A percentile compares a stretch with the other conserved stretches of the same genome.
These are phyloP conservation scores for Physella acuta DNA, from an alignment of 1,140 invertebrate genomes.

Conservation along the genomic window DNA sequence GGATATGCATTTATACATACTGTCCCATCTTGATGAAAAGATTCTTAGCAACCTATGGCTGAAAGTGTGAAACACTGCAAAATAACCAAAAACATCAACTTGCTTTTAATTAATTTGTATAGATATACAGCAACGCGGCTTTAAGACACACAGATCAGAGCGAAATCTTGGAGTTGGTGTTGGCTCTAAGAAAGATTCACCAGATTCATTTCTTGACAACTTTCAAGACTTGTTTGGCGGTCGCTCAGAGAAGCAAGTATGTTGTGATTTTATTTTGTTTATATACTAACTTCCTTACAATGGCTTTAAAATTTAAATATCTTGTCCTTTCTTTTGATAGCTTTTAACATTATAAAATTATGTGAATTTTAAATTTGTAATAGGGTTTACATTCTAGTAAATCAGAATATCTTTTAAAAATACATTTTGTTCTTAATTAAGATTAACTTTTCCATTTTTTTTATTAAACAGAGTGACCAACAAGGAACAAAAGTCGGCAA, in stretches of 20 bases:
- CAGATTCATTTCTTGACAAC: slow-evolving; percentile 27
- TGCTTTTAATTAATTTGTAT: not conserved
- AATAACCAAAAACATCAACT: too few species aligned
- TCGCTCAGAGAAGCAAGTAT: slow-evolving; percentile 7
- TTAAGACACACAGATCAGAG: slow-evolving; percentile 34
- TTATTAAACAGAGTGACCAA: not conserved
- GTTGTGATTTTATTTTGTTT: not conserved
- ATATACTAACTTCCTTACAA: not conserved
- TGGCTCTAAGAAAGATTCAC: slow-evolving; percentile 15
- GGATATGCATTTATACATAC: not conserved
- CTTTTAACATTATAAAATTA: not conserved
- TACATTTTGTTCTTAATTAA: too few species aligned
- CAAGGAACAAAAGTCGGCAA: too few species aligned
- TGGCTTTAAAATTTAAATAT: not conserved
- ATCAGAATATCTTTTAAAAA: too few species aligned
- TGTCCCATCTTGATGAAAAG: not conserved
- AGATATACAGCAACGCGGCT: slow-evolving; percentile 22
- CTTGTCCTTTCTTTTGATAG: not conserved
- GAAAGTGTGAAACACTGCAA: too few species aligned
- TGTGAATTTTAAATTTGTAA: not conserved
- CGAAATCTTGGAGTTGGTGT: slow-evolving; percentile 23
- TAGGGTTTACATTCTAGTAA: too few species aligned
- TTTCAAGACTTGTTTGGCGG: slow-evolving; percentile 27
- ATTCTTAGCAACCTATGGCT: too few species aligned
- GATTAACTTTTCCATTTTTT: not conserved